Base-by-base conservation (phyloP, 2,888 invertebrate genomes). In the Trissolcus japonicus region DNA sequence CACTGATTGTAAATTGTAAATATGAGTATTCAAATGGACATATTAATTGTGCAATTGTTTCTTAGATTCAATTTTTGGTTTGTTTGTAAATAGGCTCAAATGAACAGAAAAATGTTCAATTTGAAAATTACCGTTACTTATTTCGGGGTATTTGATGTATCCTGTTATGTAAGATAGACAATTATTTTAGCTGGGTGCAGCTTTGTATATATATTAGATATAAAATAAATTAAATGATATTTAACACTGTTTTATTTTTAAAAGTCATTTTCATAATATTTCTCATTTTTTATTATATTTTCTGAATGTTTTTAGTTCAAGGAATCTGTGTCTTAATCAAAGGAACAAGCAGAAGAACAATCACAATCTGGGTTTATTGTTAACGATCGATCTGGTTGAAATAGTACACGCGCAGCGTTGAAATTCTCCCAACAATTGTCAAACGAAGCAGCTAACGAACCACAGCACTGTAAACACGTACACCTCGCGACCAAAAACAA, bases 161-260 rank as follows among this genome's bases (percentile, higher is more conserved):
- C 80, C 80, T 77, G 56, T 75, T 77, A 76, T 65, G 67, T 67
- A 65, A 82, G 79, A 82, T 82, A 82, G 81, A 81, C 71, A 2
- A 35, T 35, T 6, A 79, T 77, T 76, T 83, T 82, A 83, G 80
- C 79, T 81, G 78, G 79, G 79, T 80, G 80, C 82, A 83, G 80
- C 82, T 82, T 83, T 85, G 86, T 86, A 85, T 82, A 81, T 76
- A 80, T 69, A 80, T 67, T 78, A 84, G 82, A 81, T 82, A 82
- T 84, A 25, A 25, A 85, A 84, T 85, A 83, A 84, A 84, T 82
- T 82, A 83, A 82, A 83, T 84, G 35, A 35, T 35, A 35, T 35
- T 35, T 35, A 35, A 9, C 35, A 35, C 9, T 35, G 35, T 35
- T 35, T 35, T 4, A 25, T 25, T 25, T 6, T 4, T 25, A 25